Evolutionary conservation across 2,113 vertebrate species (phyloP).

Genomic region (Hippocampus guttulatus): DNA sequence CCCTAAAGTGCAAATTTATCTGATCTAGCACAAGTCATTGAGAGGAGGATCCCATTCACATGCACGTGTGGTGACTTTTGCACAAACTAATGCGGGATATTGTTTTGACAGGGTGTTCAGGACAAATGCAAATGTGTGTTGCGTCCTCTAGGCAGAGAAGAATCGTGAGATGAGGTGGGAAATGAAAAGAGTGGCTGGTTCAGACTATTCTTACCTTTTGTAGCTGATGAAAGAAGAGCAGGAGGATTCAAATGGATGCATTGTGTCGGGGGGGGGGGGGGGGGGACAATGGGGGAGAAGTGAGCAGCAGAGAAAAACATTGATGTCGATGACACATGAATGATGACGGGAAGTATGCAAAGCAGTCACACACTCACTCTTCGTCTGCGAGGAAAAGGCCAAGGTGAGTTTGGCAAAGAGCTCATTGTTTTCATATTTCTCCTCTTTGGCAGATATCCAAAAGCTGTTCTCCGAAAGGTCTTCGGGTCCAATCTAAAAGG

Average conservation of each 20-base stretch:
- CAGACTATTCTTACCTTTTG: constrained; percentile 65
- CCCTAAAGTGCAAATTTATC: constrained; percentile 40
- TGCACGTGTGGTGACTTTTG: constrained; percentile 51
- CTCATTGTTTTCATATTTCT: constrained; percentile 80
- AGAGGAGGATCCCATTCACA: constrained; percentile 39
- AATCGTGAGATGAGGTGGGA: constrained; percentile 3
- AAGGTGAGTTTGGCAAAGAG: constrained; percentile 86
- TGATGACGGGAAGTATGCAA: constrained; percentile 11
- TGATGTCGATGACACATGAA: constrained; percentile 37
- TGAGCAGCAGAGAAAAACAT: constrained; percentile 22
- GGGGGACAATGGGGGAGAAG: background rate
- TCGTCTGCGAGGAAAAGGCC: constrained; percentile 83
- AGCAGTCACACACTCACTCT: constrained; percentile 73
- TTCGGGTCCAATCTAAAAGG: constrained; percentile 73
- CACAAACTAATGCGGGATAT: constrained; percentile 37
- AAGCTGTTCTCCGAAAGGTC: constrained; percentile 83
- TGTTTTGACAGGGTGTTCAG: constrained; percentile 47
- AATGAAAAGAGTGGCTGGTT: constrained; percentile 21
- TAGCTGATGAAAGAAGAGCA: constrained; percentile 50
- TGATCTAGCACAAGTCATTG: constrained; percentile 40
- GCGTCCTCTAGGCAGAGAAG: constrained; percentile 32
- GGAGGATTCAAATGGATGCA: constrained; percentile 32
- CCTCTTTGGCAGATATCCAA: constrained; percentile 83
- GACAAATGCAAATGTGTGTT: constrained; percentile 54
- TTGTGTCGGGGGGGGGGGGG: background rate